Evolutionary conservation across 2,113 vertebrate genomes (phyloP).

Genomic region (Sylvia atricapilla): DNA sequence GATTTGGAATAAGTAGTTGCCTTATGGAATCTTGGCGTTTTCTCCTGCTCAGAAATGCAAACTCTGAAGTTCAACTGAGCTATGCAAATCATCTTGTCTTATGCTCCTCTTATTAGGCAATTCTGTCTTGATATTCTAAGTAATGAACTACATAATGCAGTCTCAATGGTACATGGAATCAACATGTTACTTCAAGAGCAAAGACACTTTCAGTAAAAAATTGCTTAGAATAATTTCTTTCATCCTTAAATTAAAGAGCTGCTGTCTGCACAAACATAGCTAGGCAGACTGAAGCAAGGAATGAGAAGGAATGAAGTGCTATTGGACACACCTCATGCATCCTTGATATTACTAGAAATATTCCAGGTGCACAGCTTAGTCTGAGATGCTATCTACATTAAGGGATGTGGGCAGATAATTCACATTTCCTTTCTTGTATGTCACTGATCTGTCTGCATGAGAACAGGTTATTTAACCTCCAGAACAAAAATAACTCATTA

Average conservation of each 20-base stretch:
- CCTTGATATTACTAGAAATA: background rate
- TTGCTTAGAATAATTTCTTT: slow-evolving; percentile 15
- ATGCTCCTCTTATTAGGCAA: slow-evolving; percentile 45
- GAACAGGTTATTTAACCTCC: background rate
- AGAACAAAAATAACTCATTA: background rate
- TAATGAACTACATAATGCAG: slow-evolving; percentile 5
- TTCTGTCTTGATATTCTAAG: slow-evolving; percentile 30
- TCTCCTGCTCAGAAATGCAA: slow-evolving; percentile 59
- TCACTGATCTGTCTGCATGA: background rate
- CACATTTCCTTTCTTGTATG: background rate
- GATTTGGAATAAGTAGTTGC: slow-evolving; percentile 54
- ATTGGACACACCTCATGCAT: background rate
- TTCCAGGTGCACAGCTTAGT: background rate
- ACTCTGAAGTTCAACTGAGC: slow-evolving; percentile 51
- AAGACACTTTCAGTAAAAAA: background rate
- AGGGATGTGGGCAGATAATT: background rate
- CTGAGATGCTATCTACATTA: slow-evolving; percentile 7
- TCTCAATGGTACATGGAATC: background rate
- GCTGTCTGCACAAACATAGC: background rate
- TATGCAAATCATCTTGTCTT: slow-evolving; percentile 55
- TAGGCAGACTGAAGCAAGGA: background rate
- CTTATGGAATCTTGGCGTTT: slow-evolving; percentile 62
- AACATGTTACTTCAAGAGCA: background rate
- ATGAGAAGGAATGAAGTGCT: background rate
- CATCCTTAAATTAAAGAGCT: background rate